phyloP scores from a whole-genome alignment of 2,888 invertebrate genomes.

The Nephrotoma flavescens region DNA sequence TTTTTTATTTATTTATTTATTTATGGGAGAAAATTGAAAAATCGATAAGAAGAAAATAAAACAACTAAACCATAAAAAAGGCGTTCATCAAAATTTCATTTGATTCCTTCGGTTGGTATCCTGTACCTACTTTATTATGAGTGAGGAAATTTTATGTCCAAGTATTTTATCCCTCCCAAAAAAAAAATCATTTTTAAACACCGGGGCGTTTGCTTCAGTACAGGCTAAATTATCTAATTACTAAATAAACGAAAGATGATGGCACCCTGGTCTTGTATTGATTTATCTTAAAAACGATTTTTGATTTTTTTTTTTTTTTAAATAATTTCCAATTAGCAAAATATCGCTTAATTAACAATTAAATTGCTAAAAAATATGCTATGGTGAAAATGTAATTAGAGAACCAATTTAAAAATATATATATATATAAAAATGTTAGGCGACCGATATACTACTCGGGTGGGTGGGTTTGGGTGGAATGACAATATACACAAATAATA shows the following conservation, averaged over 20 bases:
- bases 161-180: neutral
- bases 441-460: neutral
- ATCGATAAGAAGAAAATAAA: neutral
- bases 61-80: neutral
- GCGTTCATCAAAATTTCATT: neutral
- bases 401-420: neutral
- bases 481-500: neutral
- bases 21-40: neutral
- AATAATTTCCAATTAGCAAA: neutral
- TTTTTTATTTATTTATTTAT: neutral
- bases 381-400: neutral
- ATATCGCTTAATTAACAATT: neutral
- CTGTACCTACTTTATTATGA: neutral
- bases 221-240: neutral
- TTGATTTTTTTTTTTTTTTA: neutral
- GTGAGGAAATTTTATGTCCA: neutral
- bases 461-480: neutral
- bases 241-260: neutral
- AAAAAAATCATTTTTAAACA: neutral
- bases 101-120: neutral
- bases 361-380: neutral
- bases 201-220: neutral
- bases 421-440: neutral
- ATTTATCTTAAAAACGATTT: neutral
- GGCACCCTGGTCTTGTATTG: neutral